Evolutionary conservation across 2,888 invertebrate species (phyloP).

Genomic region (Notodonta dromedarius): DNA sequence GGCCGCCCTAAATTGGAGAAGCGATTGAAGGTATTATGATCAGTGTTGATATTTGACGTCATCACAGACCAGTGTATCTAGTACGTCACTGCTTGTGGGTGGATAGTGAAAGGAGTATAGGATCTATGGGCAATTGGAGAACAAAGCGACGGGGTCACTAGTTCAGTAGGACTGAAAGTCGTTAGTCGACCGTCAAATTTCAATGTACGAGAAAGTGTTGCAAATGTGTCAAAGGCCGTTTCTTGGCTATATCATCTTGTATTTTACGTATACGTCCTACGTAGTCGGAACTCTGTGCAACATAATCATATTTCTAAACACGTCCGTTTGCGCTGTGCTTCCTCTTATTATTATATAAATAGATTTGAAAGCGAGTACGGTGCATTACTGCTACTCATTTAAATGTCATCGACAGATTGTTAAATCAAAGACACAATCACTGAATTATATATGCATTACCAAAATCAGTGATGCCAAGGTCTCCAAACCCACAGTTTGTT

Average conservation of each 20-base stretch:
- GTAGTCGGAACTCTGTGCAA: not conserved
- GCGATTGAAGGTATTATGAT: not conserved
- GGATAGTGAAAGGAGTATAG: conserved; percentile 4
- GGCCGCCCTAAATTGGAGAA: conserved; percentile 3
- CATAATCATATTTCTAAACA: not conserved
- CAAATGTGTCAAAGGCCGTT: not conserved
- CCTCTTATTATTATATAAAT: not conserved
- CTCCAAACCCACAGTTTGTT: not conserved
- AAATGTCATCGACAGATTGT: not conserved
- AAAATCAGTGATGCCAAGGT: not conserved
- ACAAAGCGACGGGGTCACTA: conserved; percentile 3
- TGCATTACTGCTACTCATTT: not conserved
- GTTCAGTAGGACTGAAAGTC: not conserved
- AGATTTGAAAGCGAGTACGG: not conserved
- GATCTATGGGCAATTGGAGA: conserved; percentile 1
- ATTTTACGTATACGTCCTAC: too few species aligned
- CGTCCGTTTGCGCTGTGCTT: not conserved
- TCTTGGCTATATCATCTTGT: too few species aligned
- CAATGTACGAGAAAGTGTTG: conserved; percentile 1
- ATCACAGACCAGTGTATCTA: too few species aligned
- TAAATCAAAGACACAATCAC: not conserved
- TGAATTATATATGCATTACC: conserved; percentile 2
- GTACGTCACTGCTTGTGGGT: not conserved
- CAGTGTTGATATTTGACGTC: not conserved
- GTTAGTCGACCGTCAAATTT: not conserved